Evolutionary conservation across 2,888 invertebrate genomes (phyloP).

Genomic region (Oscheius myriophilus): DNA sequence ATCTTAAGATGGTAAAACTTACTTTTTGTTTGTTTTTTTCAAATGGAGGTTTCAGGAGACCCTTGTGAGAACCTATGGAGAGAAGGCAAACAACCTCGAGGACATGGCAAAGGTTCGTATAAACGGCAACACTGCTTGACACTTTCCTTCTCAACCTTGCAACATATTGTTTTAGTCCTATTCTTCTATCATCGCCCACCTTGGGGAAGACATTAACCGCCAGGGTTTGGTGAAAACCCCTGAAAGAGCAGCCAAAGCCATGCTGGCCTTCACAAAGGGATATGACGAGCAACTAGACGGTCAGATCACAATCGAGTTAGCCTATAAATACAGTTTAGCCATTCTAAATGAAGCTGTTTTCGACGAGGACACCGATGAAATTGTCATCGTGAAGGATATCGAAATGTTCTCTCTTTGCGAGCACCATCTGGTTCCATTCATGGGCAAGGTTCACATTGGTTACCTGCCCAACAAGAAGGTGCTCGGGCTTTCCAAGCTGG

Average conservation of each 20-base stretch:
- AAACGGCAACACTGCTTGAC: no score
- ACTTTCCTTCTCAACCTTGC: background rate
- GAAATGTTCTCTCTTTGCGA: constrained; percentile 99
- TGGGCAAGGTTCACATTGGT: constrained; percentile 92
- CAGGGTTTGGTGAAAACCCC: constrained; percentile 89
- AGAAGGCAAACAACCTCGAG: constrained; percentile 3
- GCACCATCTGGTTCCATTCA: constrained; percentile 97
- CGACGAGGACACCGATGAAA: constrained; percentile 98
- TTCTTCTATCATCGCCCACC: constrained; percentile 55
- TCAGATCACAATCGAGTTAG: constrained; percentile 69
- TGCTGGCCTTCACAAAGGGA: constrained; percentile 98
- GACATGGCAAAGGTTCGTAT: constrained; percentile 16
- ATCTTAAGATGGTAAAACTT: background rate
- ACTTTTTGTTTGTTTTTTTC: background rate
- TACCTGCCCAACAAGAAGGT: constrained; percentile 97
- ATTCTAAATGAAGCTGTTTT: constrained; percentile 96
- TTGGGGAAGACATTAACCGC: constrained; percentile 65
- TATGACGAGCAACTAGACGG: constrained; percentile 96
- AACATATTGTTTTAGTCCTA: constrained; percentile 46
- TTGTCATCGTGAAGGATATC: constrained; percentile 98
- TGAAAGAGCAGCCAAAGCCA: constrained; percentile 95
- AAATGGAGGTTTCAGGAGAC: background rate
- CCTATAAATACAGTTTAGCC: constrained; percentile 79
- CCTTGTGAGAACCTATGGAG: background rate
- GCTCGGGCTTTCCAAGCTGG: constrained; percentile 94